Percentiles rank a stretch among this genome's conserved stretches.
Conservation (phyloP, 2,888 invertebrate species). For the Nephrotoma guestfalica region DNA sequence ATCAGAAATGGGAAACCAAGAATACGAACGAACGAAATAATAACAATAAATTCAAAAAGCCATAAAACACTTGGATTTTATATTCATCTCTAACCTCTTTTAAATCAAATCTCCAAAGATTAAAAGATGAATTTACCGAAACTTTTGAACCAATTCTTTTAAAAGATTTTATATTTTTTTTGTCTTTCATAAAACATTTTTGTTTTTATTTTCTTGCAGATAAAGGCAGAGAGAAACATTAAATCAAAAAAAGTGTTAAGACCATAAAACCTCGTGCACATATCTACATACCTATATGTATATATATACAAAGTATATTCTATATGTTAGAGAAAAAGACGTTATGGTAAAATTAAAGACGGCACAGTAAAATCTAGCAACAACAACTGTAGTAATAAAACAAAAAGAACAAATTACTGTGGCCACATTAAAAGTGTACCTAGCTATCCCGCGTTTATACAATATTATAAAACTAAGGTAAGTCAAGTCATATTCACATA, state of each 20-base stretch:
- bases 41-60: neutral
- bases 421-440: neutral
- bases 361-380: neutral
- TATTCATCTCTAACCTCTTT: neutral
- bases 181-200: neutral
- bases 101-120: neutral
- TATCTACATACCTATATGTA: neutral
- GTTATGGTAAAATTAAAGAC: neutral
- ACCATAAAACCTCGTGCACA: neutral
- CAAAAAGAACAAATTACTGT: neutral
- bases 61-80: neutral
- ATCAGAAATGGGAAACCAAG: neutral
- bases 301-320: neutral
- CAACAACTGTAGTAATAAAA: neutral
- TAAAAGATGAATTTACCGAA: neutral
- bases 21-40: neutral
- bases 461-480: neutral
- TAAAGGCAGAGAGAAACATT: neutral
- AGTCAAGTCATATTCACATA: neutral
- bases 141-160: neutral
- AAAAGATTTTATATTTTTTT: neutral
- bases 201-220: neutral
- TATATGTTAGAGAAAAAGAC: neutral
- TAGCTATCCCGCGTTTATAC: neutral
- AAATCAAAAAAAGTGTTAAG: neutral